phyloP scores from a whole-genome alignment of 2,797 vertebrate species.

The Sebastes hopkinsi region DNA sequence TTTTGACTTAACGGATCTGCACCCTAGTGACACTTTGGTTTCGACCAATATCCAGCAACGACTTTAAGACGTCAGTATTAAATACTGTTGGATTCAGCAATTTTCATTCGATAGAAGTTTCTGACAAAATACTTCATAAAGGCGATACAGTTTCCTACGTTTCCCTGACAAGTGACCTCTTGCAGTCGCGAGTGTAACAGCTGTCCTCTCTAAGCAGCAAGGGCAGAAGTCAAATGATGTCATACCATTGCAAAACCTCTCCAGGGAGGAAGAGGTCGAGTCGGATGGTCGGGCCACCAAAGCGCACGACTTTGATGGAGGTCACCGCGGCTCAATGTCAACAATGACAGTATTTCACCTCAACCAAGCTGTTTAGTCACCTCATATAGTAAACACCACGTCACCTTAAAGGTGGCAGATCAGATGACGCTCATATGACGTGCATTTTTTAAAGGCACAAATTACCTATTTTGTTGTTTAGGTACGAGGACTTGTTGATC shows the following conservation, averaged over 20 bases:
- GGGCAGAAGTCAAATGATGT: background rate
- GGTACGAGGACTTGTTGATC: background rate
- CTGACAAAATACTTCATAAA: background rate
- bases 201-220: background rate
- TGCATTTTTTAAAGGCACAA: background rate
- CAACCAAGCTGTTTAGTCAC: background rate
- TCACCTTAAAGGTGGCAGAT: background rate
- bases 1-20: constrained; percentile 52
- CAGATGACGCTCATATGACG: background rate
- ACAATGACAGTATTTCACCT: background rate
- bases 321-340: background rate
- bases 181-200: background rate
- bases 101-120: background rate
- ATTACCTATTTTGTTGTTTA: background rate
- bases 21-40: constrained; percentile 15
- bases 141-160: background rate
- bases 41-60: background rate
- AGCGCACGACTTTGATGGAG: background rate
- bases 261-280: background rate
- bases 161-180: background rate
- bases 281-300: background rate
- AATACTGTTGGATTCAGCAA: background rate
- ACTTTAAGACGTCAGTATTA: background rate
- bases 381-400: background rate
- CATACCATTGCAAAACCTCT: background rate